phyloP scores from a whole-genome alignment of 2,888 invertebrate species.

The Cheilosia variabilis region DNA sequence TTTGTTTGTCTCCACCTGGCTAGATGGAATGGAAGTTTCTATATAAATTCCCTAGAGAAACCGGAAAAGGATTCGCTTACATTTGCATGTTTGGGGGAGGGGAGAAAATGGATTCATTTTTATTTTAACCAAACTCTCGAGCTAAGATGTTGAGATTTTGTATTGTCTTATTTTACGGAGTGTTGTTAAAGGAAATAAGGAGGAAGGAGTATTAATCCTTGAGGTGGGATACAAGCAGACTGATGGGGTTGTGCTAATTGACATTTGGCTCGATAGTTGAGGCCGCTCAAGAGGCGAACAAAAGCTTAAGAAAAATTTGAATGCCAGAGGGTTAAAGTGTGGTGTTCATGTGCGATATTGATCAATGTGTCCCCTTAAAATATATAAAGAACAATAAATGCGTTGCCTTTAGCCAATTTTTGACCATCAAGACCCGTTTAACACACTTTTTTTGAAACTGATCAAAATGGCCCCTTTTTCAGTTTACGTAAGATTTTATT shows the following conservation, averaged over 20 bases:
- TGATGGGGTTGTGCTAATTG: constrained; percentile 7
- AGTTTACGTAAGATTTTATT: too few relatives aligned
- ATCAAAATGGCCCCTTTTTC: too few relatives aligned
- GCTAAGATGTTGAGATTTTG: constrained; percentile 36
- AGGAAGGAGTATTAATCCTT: constrained; percentile 9
- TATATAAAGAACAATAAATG: too few relatives aligned
- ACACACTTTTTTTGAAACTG: too few relatives aligned
- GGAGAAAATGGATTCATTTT: constrained; percentile 24
- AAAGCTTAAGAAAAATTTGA: not conserved
- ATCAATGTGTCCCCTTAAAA: too few relatives aligned
- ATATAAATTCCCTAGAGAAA: constrained; percentile 19
- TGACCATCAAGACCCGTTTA: too few relatives aligned
- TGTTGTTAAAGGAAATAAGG: constrained; percentile 18
- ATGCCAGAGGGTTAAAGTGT: not conserved
- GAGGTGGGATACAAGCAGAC: not conserved
- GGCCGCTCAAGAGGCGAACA: not conserved
- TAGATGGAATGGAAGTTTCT: constrained; percentile 2
- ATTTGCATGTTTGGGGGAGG: constrained; percentile 40
- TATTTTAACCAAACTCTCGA: not conserved
- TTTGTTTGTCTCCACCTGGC: constrained; percentile 40
- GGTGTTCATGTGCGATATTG: not conserved
- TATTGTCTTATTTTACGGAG: not conserved
- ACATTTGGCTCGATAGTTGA: not conserved
- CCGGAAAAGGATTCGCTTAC: constrained; percentile 30
- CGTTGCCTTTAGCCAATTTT: too few relatives aligned